These are phyloP conservation scores for Pangasius djambal DNA, from an alignment of 2,797 vertebrate genomes.

Conservation along the genomic window DNA sequence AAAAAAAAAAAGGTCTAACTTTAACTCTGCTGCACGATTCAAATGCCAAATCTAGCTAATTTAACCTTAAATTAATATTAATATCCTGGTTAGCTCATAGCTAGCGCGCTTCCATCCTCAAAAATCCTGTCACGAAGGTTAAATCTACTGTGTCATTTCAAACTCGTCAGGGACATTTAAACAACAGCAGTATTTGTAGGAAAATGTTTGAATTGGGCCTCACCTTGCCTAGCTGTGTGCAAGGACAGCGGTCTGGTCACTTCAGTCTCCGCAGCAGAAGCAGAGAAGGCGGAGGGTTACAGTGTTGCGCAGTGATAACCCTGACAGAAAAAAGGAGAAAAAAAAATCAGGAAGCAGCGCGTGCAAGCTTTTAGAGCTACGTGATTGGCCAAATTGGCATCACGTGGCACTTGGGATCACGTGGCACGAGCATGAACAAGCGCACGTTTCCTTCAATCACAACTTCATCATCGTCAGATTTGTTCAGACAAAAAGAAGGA, in stretches of 20 bases:
- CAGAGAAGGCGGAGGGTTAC: conserved; percentile 69
- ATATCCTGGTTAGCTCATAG: neutral
- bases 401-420: conserved; percentile 63
- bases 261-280: conserved; percentile 56
- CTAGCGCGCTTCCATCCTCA: neutral
- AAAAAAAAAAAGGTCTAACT: no score
- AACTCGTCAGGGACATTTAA: neutral
- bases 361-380: conserved; percentile 14
- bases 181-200: neutral
- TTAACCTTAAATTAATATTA: neutral
- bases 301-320: conserved; percentile 60
- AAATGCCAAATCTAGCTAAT: neutral
- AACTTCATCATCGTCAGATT: neutral
- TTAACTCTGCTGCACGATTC: neutral
- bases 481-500: neutral
- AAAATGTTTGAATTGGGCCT: neutral
- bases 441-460: conserved; percentile 66
- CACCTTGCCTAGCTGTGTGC: conserved; percentile 70
- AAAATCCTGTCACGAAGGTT: neutral
- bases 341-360: conserved; percentile 63
- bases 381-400: conserved; percentile 67
- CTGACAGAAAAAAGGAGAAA: conserved; percentile 28
- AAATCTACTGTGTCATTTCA: neutral
- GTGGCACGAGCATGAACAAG: conserved; percentile 61
- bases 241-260: conserved; percentile 61